phyloP scores from a whole-genome alignment of 2,888 invertebrate species.

The Eristalis arbustorum region DNA sequence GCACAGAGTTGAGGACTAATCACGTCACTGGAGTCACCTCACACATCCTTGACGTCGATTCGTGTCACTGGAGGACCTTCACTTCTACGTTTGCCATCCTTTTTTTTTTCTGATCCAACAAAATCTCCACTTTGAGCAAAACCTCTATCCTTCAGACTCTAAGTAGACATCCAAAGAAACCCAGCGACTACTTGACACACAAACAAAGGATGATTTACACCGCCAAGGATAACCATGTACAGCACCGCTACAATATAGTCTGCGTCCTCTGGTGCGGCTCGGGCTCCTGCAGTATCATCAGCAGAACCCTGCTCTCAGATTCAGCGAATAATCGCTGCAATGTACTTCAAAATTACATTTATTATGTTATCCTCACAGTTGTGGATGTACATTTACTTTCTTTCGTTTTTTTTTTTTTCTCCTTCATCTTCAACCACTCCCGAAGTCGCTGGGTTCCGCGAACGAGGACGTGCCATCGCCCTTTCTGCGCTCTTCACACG shows the following conservation, averaged over 20 bases:
- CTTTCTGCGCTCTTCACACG: not conserved
- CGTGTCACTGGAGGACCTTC: not conserved
- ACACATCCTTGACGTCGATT: not conserved
- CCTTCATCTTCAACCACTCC: not conserved
- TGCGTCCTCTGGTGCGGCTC: not conserved
- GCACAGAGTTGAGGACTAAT: not conserved
- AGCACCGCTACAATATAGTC: not conserved
- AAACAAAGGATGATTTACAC: not conserved
- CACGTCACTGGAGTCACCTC: not conserved
- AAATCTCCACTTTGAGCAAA: not conserved
- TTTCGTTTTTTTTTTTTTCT: not conserved
- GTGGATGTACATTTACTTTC: conserved; percentile 14
- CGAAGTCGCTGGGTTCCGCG: not conserved
- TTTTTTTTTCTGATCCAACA: not conserved
- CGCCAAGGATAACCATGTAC: not conserved
- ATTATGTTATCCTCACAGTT: conserved; percentile 20
- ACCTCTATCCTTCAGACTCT: not conserved
- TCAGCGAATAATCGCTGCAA: conserved; percentile 35
- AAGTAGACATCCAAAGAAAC: not conserved
- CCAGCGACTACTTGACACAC: not conserved
- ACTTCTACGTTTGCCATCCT: not conserved
- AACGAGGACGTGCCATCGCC: conserved; percentile 2
- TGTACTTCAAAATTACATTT: conserved; percentile 25
- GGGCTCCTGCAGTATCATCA: not conserved
- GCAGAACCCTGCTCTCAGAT: not conserved